phyloP scores from a whole-genome alignment of 2,888 invertebrate species.

The Junonia oenone region DNA sequence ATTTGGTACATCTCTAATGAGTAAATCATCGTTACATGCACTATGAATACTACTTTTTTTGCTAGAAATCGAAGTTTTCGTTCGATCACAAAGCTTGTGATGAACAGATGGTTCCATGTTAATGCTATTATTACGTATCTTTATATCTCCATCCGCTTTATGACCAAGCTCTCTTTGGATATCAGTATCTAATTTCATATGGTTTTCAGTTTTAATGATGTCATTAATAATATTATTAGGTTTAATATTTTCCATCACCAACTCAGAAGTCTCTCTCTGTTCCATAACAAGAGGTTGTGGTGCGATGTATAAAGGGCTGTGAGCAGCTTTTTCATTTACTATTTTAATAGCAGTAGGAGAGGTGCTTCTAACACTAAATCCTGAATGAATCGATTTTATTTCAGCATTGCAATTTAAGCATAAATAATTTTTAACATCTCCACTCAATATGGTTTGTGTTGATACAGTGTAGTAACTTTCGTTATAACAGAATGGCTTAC shows the following conservation, averaged over 20 bases:
- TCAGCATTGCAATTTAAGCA: slow-evolving; percentile 83
- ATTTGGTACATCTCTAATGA: slow-evolving; percentile 48
- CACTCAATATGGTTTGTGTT: slow-evolving; percentile 80
- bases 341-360: slow-evolving; percentile 59
- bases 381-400: slow-evolving; percentile 61
- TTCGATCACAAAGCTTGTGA: slow-evolving; percentile 81
- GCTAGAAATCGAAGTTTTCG: slow-evolving; percentile 64
- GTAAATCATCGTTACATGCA: slow-evolving; percentile 52
- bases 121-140: slow-evolving; percentile 45
- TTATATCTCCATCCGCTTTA: slow-evolving; percentile 46
- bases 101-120: slow-evolving; percentile 75
- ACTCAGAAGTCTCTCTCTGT: slow-evolving; percentile 26
- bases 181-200: slow-evolving; percentile 37
- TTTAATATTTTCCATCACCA: slow-evolving; percentile 36
- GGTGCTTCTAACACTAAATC: slow-evolving; percentile 59
- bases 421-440: slow-evolving; percentile 71
- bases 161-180: slow-evolving; percentile 38
- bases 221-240: slow-evolving; percentile 39
- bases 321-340: slow-evolving; percentile 51
- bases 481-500: slow-evolving; percentile 75
- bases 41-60: slow-evolving; percentile 65
- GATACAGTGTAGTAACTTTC: slow-evolving; percentile 79
- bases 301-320: slow-evolving; percentile 55
- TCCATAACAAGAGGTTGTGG: slow-evolving; percentile 41
- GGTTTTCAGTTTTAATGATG: slow-evolving; percentile 42